Percentiles rank a stretch among this genome's conserved stretches.
These are phyloP conservation scores for Raillietiella orientalis DNA, from an alignment of 2,888 invertebrate genomes.

Conservation along the genomic window DNA sequence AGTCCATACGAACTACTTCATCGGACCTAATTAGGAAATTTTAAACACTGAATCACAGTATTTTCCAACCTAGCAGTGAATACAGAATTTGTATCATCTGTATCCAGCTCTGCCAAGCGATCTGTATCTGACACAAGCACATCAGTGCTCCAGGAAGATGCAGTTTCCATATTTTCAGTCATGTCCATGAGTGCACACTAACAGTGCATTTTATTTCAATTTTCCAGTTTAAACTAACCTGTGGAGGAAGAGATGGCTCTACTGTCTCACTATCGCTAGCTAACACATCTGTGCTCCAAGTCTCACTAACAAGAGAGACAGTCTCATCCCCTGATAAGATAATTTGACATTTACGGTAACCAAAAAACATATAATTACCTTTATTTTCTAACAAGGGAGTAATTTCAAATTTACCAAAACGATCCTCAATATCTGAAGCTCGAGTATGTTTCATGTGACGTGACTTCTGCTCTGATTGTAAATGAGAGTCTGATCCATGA, in stretches of 20 bases:
- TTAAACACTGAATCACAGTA: neutral
- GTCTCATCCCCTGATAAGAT: slow-evolving; percentile 54
- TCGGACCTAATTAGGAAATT: slow-evolving; percentile 23
- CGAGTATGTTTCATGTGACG: slow-evolving; percentile 35
- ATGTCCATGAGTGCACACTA: slow-evolving; percentile 12
- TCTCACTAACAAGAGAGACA: slow-evolving; percentile 83
- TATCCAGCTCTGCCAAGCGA: slow-evolving; percentile 44
- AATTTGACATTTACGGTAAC: neutral
- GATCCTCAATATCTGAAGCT: slow-evolving; percentile 87
- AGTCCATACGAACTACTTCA: slow-evolving; percentile 33
- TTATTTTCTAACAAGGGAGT: slow-evolving; percentile 25
- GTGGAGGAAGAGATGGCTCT: slow-evolving; percentile 19
- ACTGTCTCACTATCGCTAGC: slow-evolving; percentile 86
- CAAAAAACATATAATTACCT: neutral
- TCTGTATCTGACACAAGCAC: slow-evolving; percentile 76
- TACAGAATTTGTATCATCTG: slow-evolving; percentile 24
- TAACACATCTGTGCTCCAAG: slow-evolving; percentile 92
- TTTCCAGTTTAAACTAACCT: neutral
- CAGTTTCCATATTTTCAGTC: slow-evolving; percentile 33
- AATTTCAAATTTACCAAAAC: slow-evolving; percentile 93
- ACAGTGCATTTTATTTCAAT: neutral
- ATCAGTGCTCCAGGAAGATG: slow-evolving; percentile 93
- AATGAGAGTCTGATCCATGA: slow-evolving; percentile 8
- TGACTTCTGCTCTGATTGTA: neutral
- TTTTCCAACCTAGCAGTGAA: slow-evolving; percentile 17